Percentiles rank a stretch among this genome's conserved stretches.
Evolutionary conservation across 64 coral and sea anemone genomes (phyloP).

Genomic region (Catalaphyllia jardinei): DNA sequence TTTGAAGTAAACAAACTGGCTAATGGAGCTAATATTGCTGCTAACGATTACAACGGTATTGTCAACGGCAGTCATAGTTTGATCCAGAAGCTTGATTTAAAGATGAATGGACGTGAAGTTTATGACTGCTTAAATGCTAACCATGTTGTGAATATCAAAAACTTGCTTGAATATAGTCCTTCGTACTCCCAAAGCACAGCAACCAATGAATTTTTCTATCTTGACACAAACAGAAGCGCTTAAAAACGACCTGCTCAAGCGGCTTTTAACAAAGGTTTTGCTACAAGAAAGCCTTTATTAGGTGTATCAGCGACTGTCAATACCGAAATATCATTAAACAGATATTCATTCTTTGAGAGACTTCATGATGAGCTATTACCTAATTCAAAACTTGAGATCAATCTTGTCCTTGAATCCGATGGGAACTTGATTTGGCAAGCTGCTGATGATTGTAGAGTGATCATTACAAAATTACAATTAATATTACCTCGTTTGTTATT

Average conservation of each 20-base stretch:
- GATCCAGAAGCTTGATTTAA: not conserved
- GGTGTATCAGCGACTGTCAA: not conserved
- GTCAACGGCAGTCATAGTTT: not conserved
- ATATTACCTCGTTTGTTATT: slow-evolving; percentile 23
- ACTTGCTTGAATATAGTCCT: slow-evolving; percentile 25
- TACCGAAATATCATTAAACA: slow-evolving; percentile 50
- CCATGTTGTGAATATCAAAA: slow-evolving; percentile 29
- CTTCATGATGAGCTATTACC: slow-evolving; percentile 32
- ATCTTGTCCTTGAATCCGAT: not conserved
- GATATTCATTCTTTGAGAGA: slow-evolving; percentile 53
- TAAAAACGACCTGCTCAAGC: not conserved
- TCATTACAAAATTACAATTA: not conserved
- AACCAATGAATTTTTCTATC: slow-evolving; percentile 51
- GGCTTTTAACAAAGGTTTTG: slow-evolving; percentile 24
- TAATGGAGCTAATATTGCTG: not conserved
- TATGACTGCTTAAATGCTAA: not conserved
- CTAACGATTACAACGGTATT: slow-evolving; percentile 4
- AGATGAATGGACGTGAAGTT: not conserved
- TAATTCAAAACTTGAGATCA: not conserved
- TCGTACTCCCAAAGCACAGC: not conserved
- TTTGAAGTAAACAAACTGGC: not conserved
- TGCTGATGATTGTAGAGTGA: not conserved
- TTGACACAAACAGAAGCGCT: slow-evolving; percentile 7
- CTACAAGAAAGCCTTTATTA: not conserved
- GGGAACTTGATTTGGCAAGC: slow-evolving; percentile 39